Percentiles rank a stretch among this genome's conserved stretches.
Conservation (phyloP, 2,888 invertebrate genomes). For the Machimus atricapillus region DNA sequence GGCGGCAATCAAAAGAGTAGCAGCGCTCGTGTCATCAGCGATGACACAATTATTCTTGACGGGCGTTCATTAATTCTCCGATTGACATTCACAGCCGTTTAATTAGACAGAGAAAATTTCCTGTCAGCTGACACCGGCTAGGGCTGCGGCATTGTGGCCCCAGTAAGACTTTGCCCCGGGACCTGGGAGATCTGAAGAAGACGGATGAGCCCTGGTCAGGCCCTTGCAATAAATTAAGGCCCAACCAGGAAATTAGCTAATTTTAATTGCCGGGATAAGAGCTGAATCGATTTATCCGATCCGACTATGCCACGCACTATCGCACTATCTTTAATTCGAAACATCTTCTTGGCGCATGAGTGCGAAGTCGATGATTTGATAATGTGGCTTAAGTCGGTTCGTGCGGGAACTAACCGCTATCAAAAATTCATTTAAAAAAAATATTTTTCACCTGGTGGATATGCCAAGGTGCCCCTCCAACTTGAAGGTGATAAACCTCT, state of each 20-base stretch:
- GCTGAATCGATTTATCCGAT: background rate
- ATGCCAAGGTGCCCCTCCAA: background rate
- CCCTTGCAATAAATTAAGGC: background rate
- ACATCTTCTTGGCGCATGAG: background rate
- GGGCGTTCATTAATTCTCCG: slow-evolving; percentile 5
- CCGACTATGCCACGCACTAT: background rate
- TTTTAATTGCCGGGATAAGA: background rate
- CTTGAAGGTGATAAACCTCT: background rate
- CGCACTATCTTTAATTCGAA: background rate
- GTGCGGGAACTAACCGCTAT: background rate
- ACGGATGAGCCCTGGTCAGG: background rate
- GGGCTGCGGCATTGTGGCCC: background rate
- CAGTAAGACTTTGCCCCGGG: background rate
- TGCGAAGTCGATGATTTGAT: background rate
- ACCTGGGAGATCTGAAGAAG: background rate
- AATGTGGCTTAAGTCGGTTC: background rate
- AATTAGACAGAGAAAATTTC: slow-evolving; percentile 1
- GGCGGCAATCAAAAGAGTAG: background rate
- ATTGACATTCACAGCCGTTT: slow-evolving; percentile 20
- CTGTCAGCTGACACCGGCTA: background rate
- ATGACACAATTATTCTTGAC: slow-evolving; percentile 11
- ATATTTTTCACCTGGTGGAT: background rate
- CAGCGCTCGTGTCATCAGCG: background rate
- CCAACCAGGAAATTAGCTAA: background rate
- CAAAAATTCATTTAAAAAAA: background rate